These are phyloP conservation scores for Drosophila parabipectinata DNA, from an alignment of 1,140 invertebrate species.

Conservation along the genomic window DNA sequence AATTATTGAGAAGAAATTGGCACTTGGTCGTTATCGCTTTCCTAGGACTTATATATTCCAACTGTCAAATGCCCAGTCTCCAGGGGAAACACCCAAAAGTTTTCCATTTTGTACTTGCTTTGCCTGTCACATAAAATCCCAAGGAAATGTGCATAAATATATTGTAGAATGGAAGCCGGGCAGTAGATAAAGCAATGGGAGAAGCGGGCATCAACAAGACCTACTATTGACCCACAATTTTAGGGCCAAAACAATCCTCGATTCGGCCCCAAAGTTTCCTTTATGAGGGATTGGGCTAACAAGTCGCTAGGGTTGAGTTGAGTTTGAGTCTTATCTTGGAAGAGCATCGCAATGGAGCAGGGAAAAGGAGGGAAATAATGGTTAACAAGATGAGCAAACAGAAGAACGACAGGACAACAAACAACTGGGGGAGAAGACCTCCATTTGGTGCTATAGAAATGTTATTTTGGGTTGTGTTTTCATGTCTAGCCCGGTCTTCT, in stretches of 20 bases:
- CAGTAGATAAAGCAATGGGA: constrained; percentile 22
- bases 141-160: constrained; percentile 40
- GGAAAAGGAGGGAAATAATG: not conserved
- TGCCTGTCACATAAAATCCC: constrained; percentile 44
- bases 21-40: constrained; percentile 29
- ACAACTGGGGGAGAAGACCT: not conserved
- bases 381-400: constrained; percentile 40
- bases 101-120: constrained; percentile 37
- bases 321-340: constrained; percentile 29
- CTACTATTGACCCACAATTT: constrained; percentile 43
- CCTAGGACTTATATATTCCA: constrained; percentile 23
- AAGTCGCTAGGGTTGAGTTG: constrained; percentile 21
- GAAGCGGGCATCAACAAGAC: constrained; percentile 13
- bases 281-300: constrained; percentile 25
- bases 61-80: constrained; percentile 28
- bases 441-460: constrained; percentile 12
- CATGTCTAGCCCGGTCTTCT: constrained; percentile 2
- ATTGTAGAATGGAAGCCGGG: constrained; percentile 5
- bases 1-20: constrained; percentile 31
- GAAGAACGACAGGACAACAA: constrained; percentile 20
- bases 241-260: constrained; percentile 37
- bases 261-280: constrained; percentile 14
- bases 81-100: constrained; percentile 11
- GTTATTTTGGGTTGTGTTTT: constrained; percentile 18
- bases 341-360: constrained; percentile 10